These are phyloP conservation scores for Callosobruchus maculatus DNA, from an alignment of 2,888 invertebrate species.

Conservation along the genomic window DNA sequence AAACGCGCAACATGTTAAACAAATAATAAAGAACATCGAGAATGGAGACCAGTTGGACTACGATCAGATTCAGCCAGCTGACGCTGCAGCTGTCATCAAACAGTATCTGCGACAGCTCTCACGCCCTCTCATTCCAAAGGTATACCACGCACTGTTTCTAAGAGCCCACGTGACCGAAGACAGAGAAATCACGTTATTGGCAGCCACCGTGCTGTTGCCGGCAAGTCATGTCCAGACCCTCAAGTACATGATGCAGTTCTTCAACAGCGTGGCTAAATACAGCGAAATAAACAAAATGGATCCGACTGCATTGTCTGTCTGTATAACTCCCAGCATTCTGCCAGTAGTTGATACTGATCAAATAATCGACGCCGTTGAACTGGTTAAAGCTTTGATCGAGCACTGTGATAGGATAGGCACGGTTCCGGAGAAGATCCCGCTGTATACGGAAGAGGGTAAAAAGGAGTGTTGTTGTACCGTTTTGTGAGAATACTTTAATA, in stretches of 20 bases:
- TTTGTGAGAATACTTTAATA: no score
- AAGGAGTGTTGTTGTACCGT: not conserved
- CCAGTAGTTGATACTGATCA: constrained; percentile 1
- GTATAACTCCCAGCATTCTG: constrained; percentile 13
- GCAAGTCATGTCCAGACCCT: constrained; percentile 71
- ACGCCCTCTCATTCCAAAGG: constrained; percentile 71
- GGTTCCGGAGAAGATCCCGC: not conserved
- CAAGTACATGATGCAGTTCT: constrained; percentile 70
- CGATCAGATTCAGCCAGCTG: constrained; percentile 49
- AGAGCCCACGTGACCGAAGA: constrained; percentile 59
- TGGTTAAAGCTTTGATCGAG: not conserved
- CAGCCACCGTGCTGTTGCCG: constrained; percentile 68
- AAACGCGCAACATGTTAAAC: not conserved
- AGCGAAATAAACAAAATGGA: constrained; percentile 12
- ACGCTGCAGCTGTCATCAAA: constrained; percentile 80
- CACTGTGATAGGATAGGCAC: not conserved
- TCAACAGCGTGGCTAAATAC: constrained; percentile 12
- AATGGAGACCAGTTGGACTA: not conserved
- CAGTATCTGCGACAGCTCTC: constrained; percentile 79
- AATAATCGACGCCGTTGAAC: not conserved
- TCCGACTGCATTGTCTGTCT: constrained; percentile 7
- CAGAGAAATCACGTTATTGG: constrained; percentile 59
- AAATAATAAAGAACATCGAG: not conserved
- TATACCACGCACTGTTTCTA: constrained; percentile 71
- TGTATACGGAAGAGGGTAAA: not conserved